Percentiles rank a stretch among this genome's conserved stretches.
Evolutionary conservation across 2,797 vertebrate species (phyloP).

Genomic region (Myotis vivesi): DNA sequence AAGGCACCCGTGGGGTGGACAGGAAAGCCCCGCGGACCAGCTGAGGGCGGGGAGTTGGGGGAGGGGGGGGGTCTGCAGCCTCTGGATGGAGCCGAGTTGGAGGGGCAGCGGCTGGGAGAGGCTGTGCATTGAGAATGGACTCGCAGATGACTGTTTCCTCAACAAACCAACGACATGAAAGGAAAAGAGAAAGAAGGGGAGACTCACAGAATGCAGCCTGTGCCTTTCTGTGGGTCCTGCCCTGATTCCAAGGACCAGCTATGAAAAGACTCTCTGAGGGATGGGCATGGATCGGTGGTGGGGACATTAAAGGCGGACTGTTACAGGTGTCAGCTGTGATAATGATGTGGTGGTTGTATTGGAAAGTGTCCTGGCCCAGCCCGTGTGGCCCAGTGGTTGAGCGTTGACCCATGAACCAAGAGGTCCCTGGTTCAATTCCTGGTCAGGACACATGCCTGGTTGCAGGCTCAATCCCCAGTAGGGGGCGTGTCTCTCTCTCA

Average conservation of each 20-base stretch:
- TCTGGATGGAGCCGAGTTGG: accelerated
- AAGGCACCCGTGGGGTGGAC: not conserved
- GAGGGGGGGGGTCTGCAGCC: not conserved
- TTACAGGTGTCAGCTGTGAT: not conserved
- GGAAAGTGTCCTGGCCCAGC: not conserved
- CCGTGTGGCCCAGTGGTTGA: not conserved
- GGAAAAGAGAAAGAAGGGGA: no score
- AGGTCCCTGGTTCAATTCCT: not conserved
- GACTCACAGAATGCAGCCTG: accelerated
- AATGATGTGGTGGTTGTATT: not conserved
- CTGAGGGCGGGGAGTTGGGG: no score
- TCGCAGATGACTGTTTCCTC: not conserved
- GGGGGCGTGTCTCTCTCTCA: not conserved
- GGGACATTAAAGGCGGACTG: not conserved
- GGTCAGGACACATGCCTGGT: not conserved
- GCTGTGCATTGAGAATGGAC: not conserved
- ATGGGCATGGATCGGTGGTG: not conserved
- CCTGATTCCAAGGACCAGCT: not conserved
- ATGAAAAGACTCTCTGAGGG: not conserved
- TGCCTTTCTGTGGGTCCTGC: not conserved
- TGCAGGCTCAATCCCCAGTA: not conserved
- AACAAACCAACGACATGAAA: not conserved
- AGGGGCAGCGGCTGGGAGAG: not conserved
- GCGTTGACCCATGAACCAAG: not conserved
- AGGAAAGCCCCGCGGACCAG: not conserved